These are phyloP conservation scores for Sylvia borin DNA, from an alignment of 2,797 vertebrate genomes.

Conservation along the genomic window DNA sequence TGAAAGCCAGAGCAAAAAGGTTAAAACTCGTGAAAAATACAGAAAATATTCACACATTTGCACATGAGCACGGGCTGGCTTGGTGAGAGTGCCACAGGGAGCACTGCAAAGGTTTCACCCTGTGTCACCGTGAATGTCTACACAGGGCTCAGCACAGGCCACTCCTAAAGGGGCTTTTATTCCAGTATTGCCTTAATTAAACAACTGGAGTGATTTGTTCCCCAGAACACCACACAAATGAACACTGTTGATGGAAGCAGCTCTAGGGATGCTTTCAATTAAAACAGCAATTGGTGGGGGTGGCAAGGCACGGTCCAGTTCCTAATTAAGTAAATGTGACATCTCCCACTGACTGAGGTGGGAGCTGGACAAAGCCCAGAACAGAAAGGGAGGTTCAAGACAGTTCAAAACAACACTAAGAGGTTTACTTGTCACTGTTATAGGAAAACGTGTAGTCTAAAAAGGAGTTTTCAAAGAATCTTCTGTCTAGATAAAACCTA, in stretches of 20 bases:
- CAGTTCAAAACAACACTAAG: neutral
- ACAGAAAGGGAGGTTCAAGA: neutral
- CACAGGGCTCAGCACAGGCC: neutral
- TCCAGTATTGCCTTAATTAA: slow-evolving; percentile 8
- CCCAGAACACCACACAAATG: neutral
- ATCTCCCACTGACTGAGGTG: neutral
- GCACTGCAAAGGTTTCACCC: neutral
- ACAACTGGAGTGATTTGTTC: neutral
- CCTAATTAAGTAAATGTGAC: neutral
- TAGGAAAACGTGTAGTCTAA: neutral
- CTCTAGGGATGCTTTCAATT: slow-evolving; percentile 34
- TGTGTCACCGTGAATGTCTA: rapidly evolving
- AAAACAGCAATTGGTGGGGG: neutral
- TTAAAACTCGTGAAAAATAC: neutral
- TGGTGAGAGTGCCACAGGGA: neutral
- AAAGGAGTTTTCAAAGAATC: neutral
- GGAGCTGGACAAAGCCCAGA: neutral
- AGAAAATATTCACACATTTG: neutral
- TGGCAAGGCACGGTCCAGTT: neutral
- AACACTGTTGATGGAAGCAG: neutral
- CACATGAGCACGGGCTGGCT: neutral
- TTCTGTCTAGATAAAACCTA: neutral
- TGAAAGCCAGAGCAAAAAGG: neutral
- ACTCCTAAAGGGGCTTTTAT: neutral
- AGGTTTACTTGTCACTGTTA: neutral